These are phyloP conservation scores for Fistularia commersonii DNA, from an alignment of 2,797 vertebrate species.

Conservation along the genomic window DNA sequence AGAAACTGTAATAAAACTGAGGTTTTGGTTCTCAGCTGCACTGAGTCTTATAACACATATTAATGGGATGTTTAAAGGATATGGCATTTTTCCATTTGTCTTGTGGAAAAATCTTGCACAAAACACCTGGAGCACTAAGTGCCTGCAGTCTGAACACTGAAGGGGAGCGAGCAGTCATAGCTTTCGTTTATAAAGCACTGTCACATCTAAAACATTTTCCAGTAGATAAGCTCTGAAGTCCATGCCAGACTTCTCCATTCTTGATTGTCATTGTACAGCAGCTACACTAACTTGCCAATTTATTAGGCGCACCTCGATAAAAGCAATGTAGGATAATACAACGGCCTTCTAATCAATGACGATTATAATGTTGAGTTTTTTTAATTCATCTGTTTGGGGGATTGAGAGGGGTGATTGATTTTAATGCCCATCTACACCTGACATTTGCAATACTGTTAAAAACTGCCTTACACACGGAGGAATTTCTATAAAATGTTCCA, in stretches of 20 bases:
- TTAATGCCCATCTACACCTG: no score
- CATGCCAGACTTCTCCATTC: constrained; percentile 34
- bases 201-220: constrained; percentile 42
- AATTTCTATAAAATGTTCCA: no score
- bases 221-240: constrained; percentile 38
- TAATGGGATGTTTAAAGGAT: constrained; percentile 69
- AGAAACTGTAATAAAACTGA: constrained; percentile 74
- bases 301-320: no score
- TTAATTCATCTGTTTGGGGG: no score
- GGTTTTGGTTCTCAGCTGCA: constrained; percentile 65
- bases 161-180: constrained; percentile 52
- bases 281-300: constrained; percentile 37
- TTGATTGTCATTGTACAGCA: constrained; percentile 40
- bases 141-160: constrained; percentile 62
- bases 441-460: no score
- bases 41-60: constrained; percentile 64
- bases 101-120: constrained; percentile 65
- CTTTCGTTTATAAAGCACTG: constrained; percentile 42
- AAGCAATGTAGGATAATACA: no score
- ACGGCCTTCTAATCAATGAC: no score
- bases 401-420: no score
- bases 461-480: no score
- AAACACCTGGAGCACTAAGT: constrained; percentile 75
- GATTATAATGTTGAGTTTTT: no score
- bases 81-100: constrained; percentile 77